A percentile compares a stretch with the other conserved stretches of the same genome.
phyloP scores from a whole-genome alignment of 2,113 vertebrate genomes.

The Chionis minor region DNA sequence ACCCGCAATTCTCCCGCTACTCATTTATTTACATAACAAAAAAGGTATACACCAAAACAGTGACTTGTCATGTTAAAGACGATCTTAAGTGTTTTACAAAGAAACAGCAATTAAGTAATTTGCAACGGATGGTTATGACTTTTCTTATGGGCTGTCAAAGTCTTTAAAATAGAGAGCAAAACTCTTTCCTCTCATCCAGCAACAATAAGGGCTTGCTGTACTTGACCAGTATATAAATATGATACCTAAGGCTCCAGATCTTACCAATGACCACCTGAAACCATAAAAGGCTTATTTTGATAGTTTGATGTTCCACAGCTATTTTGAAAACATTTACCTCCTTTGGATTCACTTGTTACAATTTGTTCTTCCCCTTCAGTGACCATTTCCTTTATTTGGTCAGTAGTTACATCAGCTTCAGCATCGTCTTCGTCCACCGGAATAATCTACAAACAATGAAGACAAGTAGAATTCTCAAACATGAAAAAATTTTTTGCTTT shows the following conservation, averaged over 20 bases:
- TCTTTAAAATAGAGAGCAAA: neutral
- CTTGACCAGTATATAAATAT: neutral
- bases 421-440: conserved; percentile 48
- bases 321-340: conserved; percentile 72
- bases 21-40: neutral
- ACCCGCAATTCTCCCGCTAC: neutral
- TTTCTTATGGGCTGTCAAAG: neutral
- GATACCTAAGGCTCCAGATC: neutral
- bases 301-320: neutral
- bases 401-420: neutral
- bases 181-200: neutral
- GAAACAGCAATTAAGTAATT: neutral
- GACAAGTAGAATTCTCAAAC: neutral
- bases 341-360: conserved; percentile 68
- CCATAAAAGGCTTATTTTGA: neutral
- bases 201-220: neutral
- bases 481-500: neutral
- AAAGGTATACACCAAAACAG: neutral
- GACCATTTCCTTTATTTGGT: conserved; percentile 41
- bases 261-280: neutral
- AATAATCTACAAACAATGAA: conserved; percentile 24
- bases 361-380: conserved; percentile 23
- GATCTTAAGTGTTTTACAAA: neutral
- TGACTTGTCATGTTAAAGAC: neutral
- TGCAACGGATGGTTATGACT: neutral